phyloP scores from a whole-genome alignment of 2,888 invertebrate species.

The Sphaerophoria rueppellii region DNA sequence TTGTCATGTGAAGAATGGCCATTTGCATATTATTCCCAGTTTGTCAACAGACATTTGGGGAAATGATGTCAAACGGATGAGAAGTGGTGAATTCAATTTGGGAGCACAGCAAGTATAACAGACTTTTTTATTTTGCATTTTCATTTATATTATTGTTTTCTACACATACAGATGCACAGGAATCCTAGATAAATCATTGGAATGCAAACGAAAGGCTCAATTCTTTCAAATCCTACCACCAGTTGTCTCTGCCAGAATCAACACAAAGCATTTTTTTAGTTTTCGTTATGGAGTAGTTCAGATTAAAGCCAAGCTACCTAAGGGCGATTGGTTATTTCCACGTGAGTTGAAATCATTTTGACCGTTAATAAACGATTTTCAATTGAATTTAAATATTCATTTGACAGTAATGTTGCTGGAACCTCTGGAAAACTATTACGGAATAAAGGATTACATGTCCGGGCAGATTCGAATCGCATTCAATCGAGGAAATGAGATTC shows the following conservation, averaged over 20 bases:
- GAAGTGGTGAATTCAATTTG: slow-evolving; percentile 79
- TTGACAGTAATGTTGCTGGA: slow-evolving; percentile 86
- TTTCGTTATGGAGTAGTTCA: slow-evolving; percentile 88
- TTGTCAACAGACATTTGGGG: slow-evolving; percentile 76
- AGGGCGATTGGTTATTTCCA: slow-evolving; percentile 91
- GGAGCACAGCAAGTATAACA: slow-evolving; percentile 77
- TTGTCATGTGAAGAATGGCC: slow-evolving; percentile 77
- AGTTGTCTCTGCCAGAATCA: slow-evolving; percentile 86
- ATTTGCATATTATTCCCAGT: slow-evolving; percentile 81
- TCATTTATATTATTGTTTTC: not conserved
- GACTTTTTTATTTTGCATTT: not conserved
- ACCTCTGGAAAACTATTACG: slow-evolving; percentile 86
- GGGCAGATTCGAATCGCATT: slow-evolving; percentile 89
- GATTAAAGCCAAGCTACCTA: slow-evolving; percentile 88
- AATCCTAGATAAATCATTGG: slow-evolving; percentile 79
- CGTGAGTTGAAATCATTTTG: slow-evolving; percentile 82
- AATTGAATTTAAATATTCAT: not conserved
- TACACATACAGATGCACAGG: slow-evolving; percentile 83
- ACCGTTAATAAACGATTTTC: not conserved
- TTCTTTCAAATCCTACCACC: slow-evolving; percentile 86
- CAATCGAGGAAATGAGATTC: slow-evolving; percentile 85
- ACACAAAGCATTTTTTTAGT: slow-evolving; percentile 85
- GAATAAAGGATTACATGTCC: slow-evolving; percentile 84
- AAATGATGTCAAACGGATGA: slow-evolving; percentile 73
- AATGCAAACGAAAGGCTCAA: slow-evolving; percentile 75